These are phyloP conservation scores for Peromyscus maniculatus DNA, from an alignment of 2,113 vertebrate genomes.

Conservation along the genomic window DNA sequence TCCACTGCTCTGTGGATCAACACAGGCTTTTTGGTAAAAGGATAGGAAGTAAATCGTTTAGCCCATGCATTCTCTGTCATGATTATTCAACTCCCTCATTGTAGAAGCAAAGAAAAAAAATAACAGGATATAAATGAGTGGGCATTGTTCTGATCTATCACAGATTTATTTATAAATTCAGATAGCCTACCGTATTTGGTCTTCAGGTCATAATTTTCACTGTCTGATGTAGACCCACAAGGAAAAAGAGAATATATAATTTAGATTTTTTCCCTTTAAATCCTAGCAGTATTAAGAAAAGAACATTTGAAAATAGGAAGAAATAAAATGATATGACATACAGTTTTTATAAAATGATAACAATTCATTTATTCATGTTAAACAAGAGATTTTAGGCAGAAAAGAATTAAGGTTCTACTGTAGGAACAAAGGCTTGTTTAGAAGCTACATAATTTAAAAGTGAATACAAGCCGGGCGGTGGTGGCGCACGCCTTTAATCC, in stretches of 20 bases:
- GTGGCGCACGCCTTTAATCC: no score
- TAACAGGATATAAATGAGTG: not conserved
- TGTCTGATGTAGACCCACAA: not conserved
- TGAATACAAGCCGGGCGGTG: no score
- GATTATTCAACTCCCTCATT: not conserved
- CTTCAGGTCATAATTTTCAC: not conserved
- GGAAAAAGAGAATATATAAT: not conserved
- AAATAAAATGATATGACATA: not conserved
- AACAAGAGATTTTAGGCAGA: not conserved
- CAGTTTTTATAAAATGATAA: not conserved
- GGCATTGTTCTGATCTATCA: not conserved
- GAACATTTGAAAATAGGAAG: not conserved
- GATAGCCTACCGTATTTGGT: not conserved
- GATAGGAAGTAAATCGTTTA: not conserved
- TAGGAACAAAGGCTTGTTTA: not conserved
- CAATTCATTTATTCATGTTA: not conserved
- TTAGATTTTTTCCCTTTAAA: not conserved
- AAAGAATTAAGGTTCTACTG: no score
- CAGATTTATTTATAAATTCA: not conserved
- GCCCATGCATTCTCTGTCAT: not conserved
- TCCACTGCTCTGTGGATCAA: not conserved
- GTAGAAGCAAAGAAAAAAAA: not conserved
- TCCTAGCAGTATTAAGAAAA: not conserved
- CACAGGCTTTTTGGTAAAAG: not conserved
- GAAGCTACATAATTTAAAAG: slow-evolving; percentile 37